Conservation (phyloP, 1,140 invertebrate genomes). For the Brachionus rotundiformis region DNA sequence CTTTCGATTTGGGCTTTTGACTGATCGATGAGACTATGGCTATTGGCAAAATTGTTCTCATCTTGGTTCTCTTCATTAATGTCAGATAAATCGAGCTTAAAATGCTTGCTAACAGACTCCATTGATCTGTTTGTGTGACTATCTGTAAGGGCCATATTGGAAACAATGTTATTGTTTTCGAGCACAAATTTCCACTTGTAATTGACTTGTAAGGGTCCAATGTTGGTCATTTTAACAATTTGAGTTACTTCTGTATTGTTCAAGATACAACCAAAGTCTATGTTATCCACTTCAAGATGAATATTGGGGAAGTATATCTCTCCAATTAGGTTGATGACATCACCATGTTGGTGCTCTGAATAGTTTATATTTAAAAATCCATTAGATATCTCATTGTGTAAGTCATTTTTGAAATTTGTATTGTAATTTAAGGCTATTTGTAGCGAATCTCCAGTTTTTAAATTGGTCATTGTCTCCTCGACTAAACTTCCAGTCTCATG, state of each 20-base stretch:
- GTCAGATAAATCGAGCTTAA: neutral
- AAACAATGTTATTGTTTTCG: constrained; percentile 56
- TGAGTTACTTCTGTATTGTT: constrained; percentile 63
- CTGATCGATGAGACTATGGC: neutral
- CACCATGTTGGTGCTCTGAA: constrained; percentile 55
- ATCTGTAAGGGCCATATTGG: constrained; percentile 54
- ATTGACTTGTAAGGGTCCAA: constrained; percentile 62
- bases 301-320: constrained; percentile 65
- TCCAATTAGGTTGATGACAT: constrained; percentile 61
- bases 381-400: constrained; percentile 24
- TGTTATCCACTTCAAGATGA: constrained; percentile 59
- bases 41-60: constrained; percentile 26
- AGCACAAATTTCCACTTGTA: constrained; percentile 57
- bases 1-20: constrained; percentile 26
- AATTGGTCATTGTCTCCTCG: neutral
- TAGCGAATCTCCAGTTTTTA: constrained; percentile 22
- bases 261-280: constrained; percentile 65
- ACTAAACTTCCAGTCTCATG: constrained; percentile 52
- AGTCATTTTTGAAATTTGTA: constrained; percentile 20
- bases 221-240: constrained; percentile 64
- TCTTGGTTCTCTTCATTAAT: constrained; percentile 3
- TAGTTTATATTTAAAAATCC: constrained; percentile 7
- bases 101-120: neutral
- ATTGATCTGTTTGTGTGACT: constrained; percentile 53
- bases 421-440: constrained; percentile 25